Conservation (phyloP, 2,888 invertebrate genomes). For the Cetonia aurata region DNA sequence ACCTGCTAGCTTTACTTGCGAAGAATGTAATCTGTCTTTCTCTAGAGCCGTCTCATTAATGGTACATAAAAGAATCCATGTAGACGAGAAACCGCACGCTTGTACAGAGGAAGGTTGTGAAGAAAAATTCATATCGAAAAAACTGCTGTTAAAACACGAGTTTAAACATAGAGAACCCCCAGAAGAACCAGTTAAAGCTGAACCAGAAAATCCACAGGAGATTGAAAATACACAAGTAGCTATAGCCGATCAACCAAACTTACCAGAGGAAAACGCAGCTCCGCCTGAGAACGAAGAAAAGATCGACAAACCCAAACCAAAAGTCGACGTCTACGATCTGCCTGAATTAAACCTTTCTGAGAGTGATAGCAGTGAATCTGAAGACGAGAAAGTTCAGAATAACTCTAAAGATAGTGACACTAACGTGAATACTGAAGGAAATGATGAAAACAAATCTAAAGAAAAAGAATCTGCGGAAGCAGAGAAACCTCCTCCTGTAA, state of each 20-base stretch:
- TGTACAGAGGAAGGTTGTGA: conserved; percentile 80
- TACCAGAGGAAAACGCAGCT: conserved; percentile 60
- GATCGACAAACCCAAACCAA: conserved; percentile 62
- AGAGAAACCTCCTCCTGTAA: conserved; percentile 72
- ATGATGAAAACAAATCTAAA: conserved; percentile 17
- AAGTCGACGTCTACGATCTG: conserved; percentile 77
- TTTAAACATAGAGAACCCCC: conserved; percentile 71
- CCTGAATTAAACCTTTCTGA: conserved; percentile 88
- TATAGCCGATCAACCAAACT: conserved; percentile 55
- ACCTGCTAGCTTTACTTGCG: conserved; percentile 82
- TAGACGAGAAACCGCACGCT: conserved; percentile 75
- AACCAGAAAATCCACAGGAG: conserved; percentile 53
- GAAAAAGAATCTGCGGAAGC: conserved; percentile 61
- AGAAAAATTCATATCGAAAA: conserved; percentile 85
- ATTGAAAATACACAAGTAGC: conserved; percentile 48
- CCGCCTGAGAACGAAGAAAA: conserved; percentile 62
- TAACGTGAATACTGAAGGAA: conserved; percentile 14
- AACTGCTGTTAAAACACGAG: conserved; percentile 80
- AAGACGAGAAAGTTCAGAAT: conserved; percentile 60
- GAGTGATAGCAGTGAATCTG: conserved; percentile 82
- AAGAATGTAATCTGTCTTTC: conserved; percentile 83
- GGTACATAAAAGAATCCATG: conserved; percentile 86
- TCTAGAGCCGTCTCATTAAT: conserved; percentile 82
- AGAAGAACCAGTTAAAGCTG: conserved; percentile 51
- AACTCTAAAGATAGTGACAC: conserved; percentile 14